These are phyloP conservation scores for Drosophila nebulosa DNA, from an alignment of 1,140 invertebrate species.

Conservation along the genomic window DNA sequence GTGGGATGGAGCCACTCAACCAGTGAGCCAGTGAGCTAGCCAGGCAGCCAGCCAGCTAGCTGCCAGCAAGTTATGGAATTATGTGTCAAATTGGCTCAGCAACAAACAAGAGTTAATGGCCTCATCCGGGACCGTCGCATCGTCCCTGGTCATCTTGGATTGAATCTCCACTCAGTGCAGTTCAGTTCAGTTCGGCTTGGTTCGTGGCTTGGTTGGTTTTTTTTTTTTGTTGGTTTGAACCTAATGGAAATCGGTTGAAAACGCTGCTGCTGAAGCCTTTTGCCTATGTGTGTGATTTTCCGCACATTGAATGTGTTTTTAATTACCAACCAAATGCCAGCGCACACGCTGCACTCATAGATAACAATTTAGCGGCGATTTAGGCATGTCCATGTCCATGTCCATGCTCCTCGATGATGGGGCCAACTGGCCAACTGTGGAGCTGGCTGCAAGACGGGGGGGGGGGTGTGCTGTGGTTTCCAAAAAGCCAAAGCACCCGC, in stretches of 20 bases:
- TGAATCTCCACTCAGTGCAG: slow-evolving; percentile 1
- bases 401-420: neutral
- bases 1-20: neutral
- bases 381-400: slow-evolving; percentile 63
- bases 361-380: slow-evolving; percentile 78
- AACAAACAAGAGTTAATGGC: slow-evolving; percentile 72
- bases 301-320: slow-evolving; percentile 79
- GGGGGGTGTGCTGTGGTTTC: neutral
- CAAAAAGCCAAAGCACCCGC: slow-evolving; percentile 53
- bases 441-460: too few species aligned
- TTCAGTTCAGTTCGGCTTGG: neutral
- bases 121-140: slow-evolving; percentile 26
- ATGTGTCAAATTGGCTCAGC: slow-evolving; percentile 71
- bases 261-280: slow-evolving; percentile 7
- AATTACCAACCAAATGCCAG: slow-evolving; percentile 72
- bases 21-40: neutral
- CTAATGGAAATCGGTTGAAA: slow-evolving; percentile 56
- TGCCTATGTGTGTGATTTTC: slow-evolving; percentile 65
- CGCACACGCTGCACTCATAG: slow-evolving; percentile 75
- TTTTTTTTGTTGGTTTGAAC: neutral
- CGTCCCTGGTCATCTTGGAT: slow-evolving; percentile 13
- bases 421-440: neutral
- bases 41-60: slow-evolving; percentile 21
- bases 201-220: neutral
- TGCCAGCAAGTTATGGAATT: slow-evolving; percentile 71